These are phyloP conservation scores for Charadrius vociferus DNA, from an alignment of 2,113 vertebrate species.

Conservation along the genomic window DNA sequence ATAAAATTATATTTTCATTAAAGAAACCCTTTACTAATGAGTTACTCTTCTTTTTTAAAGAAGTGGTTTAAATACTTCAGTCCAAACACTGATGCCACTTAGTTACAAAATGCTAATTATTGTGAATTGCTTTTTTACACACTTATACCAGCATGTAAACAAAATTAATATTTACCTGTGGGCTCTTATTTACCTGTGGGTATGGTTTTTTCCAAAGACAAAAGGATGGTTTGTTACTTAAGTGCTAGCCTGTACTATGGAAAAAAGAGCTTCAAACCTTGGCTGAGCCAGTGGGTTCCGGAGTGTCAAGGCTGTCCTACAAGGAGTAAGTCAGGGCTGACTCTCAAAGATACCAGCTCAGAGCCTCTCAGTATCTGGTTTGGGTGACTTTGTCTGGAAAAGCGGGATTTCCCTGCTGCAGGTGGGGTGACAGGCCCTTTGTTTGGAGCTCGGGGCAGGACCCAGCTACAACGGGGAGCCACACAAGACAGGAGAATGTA, in stretches of 20 bases:
- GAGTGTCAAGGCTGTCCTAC: neutral
- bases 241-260: neutral
- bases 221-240: neutral
- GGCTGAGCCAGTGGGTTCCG: neutral
- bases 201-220: neutral
- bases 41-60: neutral
- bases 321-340: neutral
- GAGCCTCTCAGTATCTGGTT: neutral
- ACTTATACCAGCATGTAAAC: neutral
- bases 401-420: neutral
- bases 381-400: neutral
- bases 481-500: neutral
- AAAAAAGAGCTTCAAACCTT: neutral
- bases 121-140: neutral
- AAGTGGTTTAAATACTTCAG: neutral
- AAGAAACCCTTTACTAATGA: neutral
- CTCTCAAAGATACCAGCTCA: neutral
- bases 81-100: neutral
- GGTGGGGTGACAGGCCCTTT: neutral
- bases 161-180: neutral
- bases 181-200: neutral
- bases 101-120: neutral
- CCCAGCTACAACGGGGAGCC: rapidly evolving
- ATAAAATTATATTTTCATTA: neutral
- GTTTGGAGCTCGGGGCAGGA: rapidly evolving